These are phyloP conservation scores for Fringilla coelebs DNA, from an alignment of 2,797 vertebrate species.

Conservation along the genomic window DNA sequence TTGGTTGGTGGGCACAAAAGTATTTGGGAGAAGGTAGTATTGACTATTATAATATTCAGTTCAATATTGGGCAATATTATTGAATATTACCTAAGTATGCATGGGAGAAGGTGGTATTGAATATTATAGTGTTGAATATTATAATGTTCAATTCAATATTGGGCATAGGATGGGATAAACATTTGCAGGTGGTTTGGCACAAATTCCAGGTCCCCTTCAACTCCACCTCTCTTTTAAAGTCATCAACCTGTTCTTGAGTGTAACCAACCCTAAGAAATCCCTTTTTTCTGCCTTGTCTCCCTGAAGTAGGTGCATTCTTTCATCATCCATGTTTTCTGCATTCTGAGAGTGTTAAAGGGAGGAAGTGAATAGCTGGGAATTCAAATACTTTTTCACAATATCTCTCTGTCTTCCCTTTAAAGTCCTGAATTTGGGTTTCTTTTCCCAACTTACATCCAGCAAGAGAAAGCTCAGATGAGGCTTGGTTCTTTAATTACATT, in stretches of 20 bases:
- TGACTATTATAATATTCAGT: too few species aligned
- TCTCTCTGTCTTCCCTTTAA: slow-evolving; percentile 2
- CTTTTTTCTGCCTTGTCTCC: not conserved
- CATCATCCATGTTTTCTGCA: not conserved
- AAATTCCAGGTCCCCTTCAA: not conserved
- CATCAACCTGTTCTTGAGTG: not conserved
- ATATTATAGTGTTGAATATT: too few species aligned
- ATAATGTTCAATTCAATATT: too few species aligned
- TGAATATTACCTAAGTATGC: too few species aligned
- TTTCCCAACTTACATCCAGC: not conserved
- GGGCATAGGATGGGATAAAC: not conserved
- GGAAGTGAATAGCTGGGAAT: not conserved
- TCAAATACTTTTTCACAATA: not conserved
- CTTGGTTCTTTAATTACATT: slow-evolving; percentile 48
- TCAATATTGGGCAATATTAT: too few species aligned
- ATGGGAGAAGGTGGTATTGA: too few species aligned
- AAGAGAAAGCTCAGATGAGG: slow-evolving; percentile 38
- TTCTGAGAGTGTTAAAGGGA: not conserved
- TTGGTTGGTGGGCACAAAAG: too few species aligned
- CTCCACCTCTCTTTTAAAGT: not conserved
- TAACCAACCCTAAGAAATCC: not conserved
- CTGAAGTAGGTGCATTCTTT: not conserved
- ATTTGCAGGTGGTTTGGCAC: not conserved
- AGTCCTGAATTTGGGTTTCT: not conserved
- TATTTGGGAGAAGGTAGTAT: too few species aligned